Evolutionary conservation across 2,797 vertebrate genomes (phyloP).

Genomic region (Malurus splendens): DNA sequence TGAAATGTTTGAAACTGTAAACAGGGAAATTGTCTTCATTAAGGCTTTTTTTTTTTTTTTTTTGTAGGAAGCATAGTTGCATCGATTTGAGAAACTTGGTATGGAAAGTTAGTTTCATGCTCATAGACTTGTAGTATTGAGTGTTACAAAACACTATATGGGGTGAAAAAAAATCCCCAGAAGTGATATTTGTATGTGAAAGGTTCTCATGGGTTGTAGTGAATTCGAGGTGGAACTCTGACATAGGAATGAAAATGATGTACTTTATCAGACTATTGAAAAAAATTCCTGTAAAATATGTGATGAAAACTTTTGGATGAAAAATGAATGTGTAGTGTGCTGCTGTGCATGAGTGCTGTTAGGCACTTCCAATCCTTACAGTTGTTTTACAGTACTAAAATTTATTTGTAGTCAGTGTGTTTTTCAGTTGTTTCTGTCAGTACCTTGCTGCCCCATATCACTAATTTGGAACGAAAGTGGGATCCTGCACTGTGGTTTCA

Average conservation of each 20-base stretch:
- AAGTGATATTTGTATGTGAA: neutral
- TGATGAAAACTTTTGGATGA: neutral
- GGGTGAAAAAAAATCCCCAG: neutral
- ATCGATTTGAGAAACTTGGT: neutral
- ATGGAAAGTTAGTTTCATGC: neutral
- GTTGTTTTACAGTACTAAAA: neutral
- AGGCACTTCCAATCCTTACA: neutral
- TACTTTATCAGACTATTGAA: neutral
- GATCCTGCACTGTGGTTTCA: neutral
- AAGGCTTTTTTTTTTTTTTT: neutral
- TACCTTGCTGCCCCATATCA: accelerated
- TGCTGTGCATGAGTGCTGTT: neutral
- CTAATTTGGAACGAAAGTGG: neutral
- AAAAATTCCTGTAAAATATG: neutral
- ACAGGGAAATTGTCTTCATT: neutral
- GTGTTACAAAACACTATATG: neutral
- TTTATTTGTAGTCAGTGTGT: neutral
- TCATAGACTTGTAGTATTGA: neutral
- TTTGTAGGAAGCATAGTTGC: neutral
- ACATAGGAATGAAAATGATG: neutral
- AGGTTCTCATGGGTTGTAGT: neutral
- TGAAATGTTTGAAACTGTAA: neutral
- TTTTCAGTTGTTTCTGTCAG: neutral
- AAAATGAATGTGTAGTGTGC: neutral
- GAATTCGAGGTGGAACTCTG: neutral